These are phyloP conservation scores for Chrysocyon brachyurus DNA, from an alignment of 2,797 vertebrate genomes.

Conservation along the genomic window DNA sequence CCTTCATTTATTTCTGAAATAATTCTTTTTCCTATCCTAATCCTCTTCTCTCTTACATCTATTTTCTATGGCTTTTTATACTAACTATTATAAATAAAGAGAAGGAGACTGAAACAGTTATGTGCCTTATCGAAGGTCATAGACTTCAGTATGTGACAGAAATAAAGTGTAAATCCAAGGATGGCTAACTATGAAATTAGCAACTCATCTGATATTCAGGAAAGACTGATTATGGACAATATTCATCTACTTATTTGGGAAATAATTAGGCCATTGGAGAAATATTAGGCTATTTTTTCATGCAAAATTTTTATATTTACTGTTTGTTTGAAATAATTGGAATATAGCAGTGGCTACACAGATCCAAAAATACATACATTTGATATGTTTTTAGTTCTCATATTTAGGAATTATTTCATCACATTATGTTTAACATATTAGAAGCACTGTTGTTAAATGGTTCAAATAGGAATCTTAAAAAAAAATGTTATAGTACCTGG, in stretches of 20 bases:
- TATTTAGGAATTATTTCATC: not conserved
- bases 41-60: not conserved
- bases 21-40: not conserved
- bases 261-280: not conserved
- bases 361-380: not conserved
- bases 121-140: not conserved
- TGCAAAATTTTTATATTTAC: not conserved
- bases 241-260: not conserved
- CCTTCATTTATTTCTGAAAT: not conserved
- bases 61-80: not conserved
- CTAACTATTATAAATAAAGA: not conserved
- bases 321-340: not conserved
- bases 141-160: not conserved
- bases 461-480: not conserved
- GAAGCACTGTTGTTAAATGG: not conserved
- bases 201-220: not conserved
- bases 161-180: not conserved
- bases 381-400: not conserved
- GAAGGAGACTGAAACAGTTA: not conserved
- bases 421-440: not conserved
- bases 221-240: not conserved
- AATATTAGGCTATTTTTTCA: not conserved
- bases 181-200: not conserved
- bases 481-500: not conserved
- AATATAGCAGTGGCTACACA: not conserved